Percentiles rank a stretch among this genome's conserved stretches.
Conservation (phyloP, 92 coral and sea anemone species). For the Porites cylindrica region DNA sequence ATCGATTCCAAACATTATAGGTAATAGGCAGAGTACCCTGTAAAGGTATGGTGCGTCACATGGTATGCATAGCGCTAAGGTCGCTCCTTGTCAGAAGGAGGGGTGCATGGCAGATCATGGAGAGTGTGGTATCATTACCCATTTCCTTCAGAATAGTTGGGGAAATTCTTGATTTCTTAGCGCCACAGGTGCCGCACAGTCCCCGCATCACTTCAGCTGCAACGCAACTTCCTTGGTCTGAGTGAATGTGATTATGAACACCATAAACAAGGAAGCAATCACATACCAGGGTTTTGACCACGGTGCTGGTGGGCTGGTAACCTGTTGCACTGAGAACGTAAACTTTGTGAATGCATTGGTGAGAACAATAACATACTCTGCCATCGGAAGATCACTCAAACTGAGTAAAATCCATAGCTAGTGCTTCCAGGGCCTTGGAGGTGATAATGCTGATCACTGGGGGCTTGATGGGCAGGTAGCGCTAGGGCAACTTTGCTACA, state of each 20-base stretch:
- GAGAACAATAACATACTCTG: slow-evolving; percentile 34
- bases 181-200: slow-evolving; percentile 37
- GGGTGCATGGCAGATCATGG: slow-evolving; percentile 17
- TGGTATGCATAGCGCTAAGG: slow-evolving; percentile 18
- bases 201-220: slow-evolving; percentile 59
- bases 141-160: slow-evolving; percentile 8
- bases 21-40: slow-evolving; percentile 23
- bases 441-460: slow-evolving; percentile 34
- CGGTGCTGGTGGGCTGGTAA: slow-evolving; percentile 48
- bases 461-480: slow-evolving; percentile 23
- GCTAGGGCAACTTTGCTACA: slow-evolving; percentile 45
- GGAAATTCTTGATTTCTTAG: slow-evolving; percentile 24
- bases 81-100: slow-evolving; percentile 21
- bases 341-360: slow-evolving; percentile 46
- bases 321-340: slow-evolving; percentile 21
- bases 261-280: slow-evolving; percentile 62
- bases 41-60: slow-evolving; percentile 1
- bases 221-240: slow-evolving; percentile 67
- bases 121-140: slow-evolving; percentile 9
- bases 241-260: slow-evolving; percentile 60
- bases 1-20: slow-evolving; percentile 8
- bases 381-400: slow-evolving; percentile 29
- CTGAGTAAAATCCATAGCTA: slow-evolving; percentile 49
- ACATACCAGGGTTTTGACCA: slow-evolving; percentile 34
- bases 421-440: slow-evolving; percentile 28